Conservation (phyloP, 2,888 invertebrate species). For the Yponomeuta evonymella region DNA sequence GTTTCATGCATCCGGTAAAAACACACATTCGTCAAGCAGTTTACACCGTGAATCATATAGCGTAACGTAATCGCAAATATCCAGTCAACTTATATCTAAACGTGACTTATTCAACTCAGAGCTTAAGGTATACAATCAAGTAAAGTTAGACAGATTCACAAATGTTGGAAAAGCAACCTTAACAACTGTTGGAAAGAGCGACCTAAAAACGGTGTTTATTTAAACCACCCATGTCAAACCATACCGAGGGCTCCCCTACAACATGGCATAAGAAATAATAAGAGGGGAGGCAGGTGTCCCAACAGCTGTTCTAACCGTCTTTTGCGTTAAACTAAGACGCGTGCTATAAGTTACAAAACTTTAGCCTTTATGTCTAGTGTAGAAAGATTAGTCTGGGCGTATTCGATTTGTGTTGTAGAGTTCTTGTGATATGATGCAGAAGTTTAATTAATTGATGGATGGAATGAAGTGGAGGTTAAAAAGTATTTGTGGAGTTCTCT, state of each 20-base stretch:
- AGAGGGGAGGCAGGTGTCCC: slow-evolving; percentile 33
- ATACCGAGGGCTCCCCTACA: background rate
- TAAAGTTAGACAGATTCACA: too few species aligned
- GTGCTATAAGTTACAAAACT: background rate
- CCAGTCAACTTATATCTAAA: background rate
- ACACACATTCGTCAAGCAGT: background rate
- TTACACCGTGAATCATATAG: background rate
- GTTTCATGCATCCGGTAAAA: background rate
- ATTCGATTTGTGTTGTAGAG: background rate
- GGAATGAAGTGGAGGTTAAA: too few species aligned
- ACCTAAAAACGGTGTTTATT: too few species aligned
- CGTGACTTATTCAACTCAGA: background rate
- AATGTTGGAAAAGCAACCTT: too few species aligned
- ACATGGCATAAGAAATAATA: slow-evolving; percentile 8
- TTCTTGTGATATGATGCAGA: background rate
- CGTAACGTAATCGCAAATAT: background rate
- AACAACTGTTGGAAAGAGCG: too few species aligned
- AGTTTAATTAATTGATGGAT: background rate
- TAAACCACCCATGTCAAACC: too few species aligned
- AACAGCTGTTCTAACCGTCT: slow-evolving; percentile 42
- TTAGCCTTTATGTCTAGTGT: background rate
- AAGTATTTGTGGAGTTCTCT: background rate
- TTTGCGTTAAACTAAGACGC: slow-evolving; percentile 17
- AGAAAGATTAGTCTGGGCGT: background rate
- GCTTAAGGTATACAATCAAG: too few species aligned